phyloP scores from a whole-genome alignment of 2,797 vertebrate species.

The Tamandua tetradactyla region DNA sequence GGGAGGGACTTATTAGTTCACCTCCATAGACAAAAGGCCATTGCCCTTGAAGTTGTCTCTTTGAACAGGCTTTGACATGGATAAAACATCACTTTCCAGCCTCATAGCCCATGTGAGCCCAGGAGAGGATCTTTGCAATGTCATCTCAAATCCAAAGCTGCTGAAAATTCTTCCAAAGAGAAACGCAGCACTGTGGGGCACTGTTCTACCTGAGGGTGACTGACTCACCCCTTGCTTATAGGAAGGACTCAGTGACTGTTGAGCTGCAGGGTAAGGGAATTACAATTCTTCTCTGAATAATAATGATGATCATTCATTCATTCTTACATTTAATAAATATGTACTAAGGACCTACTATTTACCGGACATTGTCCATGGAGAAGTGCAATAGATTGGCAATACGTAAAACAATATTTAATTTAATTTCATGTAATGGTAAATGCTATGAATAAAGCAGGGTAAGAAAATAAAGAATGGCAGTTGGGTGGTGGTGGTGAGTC shows the following conservation, averaged over 20 bases:
- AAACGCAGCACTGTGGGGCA: neutral
- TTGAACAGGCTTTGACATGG: neutral
- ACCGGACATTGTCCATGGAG: neutral
- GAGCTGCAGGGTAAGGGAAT: neutral
- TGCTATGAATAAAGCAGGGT: neutral
- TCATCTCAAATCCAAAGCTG: neutral
- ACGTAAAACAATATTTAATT: neutral
- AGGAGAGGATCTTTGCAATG: neutral
- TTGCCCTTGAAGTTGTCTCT: neutral
- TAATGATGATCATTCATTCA: neutral
- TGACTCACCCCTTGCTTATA: neutral
- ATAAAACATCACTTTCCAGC: neutral
- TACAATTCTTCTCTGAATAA: neutral
- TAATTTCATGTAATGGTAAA: neutral
- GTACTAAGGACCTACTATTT: neutral
- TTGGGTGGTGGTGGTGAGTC: too few relatives aligned
- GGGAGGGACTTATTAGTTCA: neutral
- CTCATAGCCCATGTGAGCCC: neutral
- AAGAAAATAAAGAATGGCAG: neutral
- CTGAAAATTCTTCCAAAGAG: neutral
- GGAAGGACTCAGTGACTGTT: neutral
- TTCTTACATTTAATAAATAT: neutral
- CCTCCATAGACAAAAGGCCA: neutral
- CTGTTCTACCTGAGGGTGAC: neutral
- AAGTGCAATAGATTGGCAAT: neutral